Conservation (phyloP, 2,888 invertebrate genomes). For the Fragum fragum region DNA sequence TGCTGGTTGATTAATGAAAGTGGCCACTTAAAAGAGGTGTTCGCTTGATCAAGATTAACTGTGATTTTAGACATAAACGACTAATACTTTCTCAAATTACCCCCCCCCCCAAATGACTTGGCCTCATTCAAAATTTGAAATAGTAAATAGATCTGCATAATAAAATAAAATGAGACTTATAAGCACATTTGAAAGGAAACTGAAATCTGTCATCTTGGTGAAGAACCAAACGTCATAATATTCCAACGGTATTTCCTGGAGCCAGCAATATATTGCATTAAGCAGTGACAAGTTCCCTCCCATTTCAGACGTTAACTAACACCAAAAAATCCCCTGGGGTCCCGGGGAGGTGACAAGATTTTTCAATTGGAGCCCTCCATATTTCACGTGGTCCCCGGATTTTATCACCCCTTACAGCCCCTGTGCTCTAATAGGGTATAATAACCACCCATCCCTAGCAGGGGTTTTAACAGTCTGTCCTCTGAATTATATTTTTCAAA, state of each 20-base stretch:
- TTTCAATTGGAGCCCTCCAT: constrained; percentile 13
- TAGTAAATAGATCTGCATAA: too few species aligned
- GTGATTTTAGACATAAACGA: too few species aligned
- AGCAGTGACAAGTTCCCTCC: constrained; percentile 5
- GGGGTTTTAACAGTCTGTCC: constrained; percentile 17
- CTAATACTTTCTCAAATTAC: too few species aligned
- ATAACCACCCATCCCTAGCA: background rate
- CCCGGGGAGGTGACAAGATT: constrained; percentile 5
- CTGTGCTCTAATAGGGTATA: constrained; percentile 21
- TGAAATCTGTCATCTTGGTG: too few species aligned
- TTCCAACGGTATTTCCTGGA: background rate
- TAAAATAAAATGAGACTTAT: too few species aligned
- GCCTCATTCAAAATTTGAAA: too few species aligned
- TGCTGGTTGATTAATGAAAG: too few species aligned
- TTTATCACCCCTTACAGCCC: constrained; percentile 4
- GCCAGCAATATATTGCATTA: constrained; percentile 1
- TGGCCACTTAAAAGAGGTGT: too few species aligned
- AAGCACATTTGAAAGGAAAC: too few species aligned
- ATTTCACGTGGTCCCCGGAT: constrained; percentile 20
- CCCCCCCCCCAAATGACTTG: too few species aligned
- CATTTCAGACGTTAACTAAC: constrained; percentile 13
- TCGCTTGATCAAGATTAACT: too few species aligned
- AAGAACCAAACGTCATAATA: too few species aligned
- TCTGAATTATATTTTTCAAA: background rate
- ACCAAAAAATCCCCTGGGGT: constrained; percentile 16